Conservation (phyloP, 2,113 vertebrate genomes). For the Condylura cristata region DNA sequence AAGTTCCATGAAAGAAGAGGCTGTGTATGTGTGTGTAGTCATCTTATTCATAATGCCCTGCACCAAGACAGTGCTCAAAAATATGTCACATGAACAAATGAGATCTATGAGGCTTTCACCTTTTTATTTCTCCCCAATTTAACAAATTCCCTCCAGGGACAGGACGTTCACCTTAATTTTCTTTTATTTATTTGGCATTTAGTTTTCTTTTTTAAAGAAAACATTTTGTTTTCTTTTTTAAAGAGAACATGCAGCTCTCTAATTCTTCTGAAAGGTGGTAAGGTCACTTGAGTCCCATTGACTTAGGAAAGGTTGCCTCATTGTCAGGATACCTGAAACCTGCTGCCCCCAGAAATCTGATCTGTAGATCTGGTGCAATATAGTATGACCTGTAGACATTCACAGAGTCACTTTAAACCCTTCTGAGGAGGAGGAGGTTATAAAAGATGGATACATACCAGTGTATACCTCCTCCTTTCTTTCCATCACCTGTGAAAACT, state of each 20-base stretch:
- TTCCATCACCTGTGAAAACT: not conserved
- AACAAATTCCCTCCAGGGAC: not conserved
- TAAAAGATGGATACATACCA: not conserved
- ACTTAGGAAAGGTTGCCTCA: not conserved
- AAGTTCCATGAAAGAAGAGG: not conserved
- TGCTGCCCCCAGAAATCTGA: conserved; percentile 9
- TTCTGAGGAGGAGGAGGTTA: not conserved
- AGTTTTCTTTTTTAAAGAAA: not conserved
- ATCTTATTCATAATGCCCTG: not conserved
- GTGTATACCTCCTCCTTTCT: not conserved
- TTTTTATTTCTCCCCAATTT: not conserved
- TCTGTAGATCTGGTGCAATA: not conserved
- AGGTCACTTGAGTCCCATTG: conserved; percentile 8
- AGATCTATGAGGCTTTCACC: not conserved
- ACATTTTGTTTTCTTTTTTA: no score
- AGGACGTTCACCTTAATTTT: not conserved
- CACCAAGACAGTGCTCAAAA: not conserved
- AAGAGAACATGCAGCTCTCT: not conserved
- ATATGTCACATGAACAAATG: not conserved
- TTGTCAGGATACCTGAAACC: not conserved
- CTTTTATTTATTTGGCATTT: not conserved
- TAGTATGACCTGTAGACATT: not conserved
- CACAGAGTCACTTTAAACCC: not conserved
- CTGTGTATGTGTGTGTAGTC: no score
- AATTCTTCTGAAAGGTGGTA: not conserved